Base-by-base conservation (phyloP, 1,140 invertebrate genomes). In the Drosophila bocki region DNA sequence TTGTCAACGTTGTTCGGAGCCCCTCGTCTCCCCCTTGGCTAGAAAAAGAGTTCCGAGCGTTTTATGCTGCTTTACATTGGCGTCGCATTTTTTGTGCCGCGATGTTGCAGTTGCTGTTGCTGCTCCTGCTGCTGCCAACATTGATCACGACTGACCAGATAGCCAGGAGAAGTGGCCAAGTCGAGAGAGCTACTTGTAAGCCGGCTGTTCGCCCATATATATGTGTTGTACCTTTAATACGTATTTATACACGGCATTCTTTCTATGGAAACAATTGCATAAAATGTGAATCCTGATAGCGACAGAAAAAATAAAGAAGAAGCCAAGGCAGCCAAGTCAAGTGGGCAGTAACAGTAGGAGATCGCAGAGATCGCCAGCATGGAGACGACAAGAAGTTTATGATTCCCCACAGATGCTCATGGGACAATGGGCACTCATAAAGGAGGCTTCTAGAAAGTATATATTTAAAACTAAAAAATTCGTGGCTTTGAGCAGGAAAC, bases 251-350 rank as follows among this genome's bases (percentile, higher is more conserved):
- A 79, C 70, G 70, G 56, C 78, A 90, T 88, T 88, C 86, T 88
- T 88, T 88, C 85, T 90, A 88, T 90, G 78, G 85, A 88, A 88
- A 88, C 85, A 88, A 90, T 88, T 88, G 84, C 85, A 88, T 88
- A 88, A 90, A 88, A 88, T 88, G 84, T 78, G 84, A 88, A 88
- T 88, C 78, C 84, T 84, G 85, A 88, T 88, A 88, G 85, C 85
- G 51, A 88, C 77, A 78, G 78, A 82, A 74, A 35, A 71, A 54
- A 60, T 54, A 44, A 69, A 41, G 50, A 59, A 48, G 58, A 44
- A 68, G 63, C 32, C 44, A 4, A n/a, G 1, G 15, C 41, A 42
- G n/a, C 33, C 15, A 76, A 76, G 72, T 67, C 72, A 76, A 76
- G 74, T 76, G 74, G 72, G 62, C 74, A 77, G 68, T 44, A 74